phyloP scores from a whole-genome alignment of 2,113 vertebrate species.

The Neotragus moschatus region DNA sequence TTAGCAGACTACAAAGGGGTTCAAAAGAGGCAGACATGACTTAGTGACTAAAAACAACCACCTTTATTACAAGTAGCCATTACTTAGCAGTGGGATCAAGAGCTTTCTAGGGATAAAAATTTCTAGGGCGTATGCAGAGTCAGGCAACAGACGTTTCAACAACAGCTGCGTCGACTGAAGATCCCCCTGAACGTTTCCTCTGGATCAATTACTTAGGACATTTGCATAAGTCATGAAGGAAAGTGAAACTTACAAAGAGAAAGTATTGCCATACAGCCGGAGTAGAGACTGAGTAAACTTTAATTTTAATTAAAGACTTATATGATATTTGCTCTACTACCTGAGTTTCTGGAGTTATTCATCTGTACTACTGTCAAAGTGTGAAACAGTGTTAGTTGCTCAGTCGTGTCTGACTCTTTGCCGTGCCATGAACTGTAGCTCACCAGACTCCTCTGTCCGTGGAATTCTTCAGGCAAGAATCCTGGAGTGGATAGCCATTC shows the following conservation, averaged over 20 bases:
- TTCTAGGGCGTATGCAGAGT: neutral
- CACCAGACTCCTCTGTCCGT: neutral
- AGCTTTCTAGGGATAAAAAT: neutral
- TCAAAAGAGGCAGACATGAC: neutral
- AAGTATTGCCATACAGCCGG: neutral
- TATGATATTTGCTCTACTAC: neutral
- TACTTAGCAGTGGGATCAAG: neutral
- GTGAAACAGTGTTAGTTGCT: neutral
- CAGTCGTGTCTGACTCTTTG: neutral
- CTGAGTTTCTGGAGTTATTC: neutral
- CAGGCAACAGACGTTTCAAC: neutral
- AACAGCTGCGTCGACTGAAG: neutral
- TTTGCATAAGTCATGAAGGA: neutral
- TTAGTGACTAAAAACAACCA: neutral
- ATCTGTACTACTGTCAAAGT: neutral
- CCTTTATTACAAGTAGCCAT: neutral
- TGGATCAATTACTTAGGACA: neutral
- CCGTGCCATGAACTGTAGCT: neutral
- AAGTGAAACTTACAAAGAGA: neutral
- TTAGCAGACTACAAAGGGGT: neutral
- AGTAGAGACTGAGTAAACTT: neutral
- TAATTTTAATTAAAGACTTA: neutral
- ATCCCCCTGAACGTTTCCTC: neutral
- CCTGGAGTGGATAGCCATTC: neutral
- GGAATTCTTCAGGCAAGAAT: neutral